Conservation (phyloP, 2,113 vertebrate species). For the Mus pahari region DNA sequence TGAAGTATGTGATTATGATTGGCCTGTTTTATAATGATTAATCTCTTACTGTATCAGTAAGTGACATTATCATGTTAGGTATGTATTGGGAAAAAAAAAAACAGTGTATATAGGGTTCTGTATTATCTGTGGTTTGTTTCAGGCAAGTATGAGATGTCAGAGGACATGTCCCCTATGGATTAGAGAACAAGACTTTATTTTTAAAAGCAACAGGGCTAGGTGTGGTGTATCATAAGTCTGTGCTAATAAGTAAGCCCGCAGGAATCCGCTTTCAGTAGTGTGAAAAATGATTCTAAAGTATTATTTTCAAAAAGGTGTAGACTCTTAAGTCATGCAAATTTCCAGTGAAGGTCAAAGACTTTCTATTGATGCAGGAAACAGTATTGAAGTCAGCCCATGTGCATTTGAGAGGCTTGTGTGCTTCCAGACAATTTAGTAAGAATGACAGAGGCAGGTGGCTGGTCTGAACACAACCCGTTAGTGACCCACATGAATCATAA, state of each 20-base stretch:
- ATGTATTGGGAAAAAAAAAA: background rate
- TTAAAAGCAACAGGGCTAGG: background rate
- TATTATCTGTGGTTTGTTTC: background rate
- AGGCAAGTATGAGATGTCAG: background rate
- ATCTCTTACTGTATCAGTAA: background rate
- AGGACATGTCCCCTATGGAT: background rate
- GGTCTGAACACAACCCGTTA: background rate
- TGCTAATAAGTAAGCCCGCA: background rate
- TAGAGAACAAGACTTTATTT: background rate
- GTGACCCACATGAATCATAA: background rate
- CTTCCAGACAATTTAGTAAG: conserved; percentile 21
- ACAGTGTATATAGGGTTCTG: background rate
- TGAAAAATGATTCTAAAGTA: conserved; percentile 37
- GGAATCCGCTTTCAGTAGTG: conserved; percentile 26
- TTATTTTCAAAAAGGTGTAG: conserved; percentile 47
- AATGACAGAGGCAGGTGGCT: background rate
- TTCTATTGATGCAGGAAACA: background rate
- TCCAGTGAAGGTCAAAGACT: conserved; percentile 27
- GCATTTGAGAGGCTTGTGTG: background rate
- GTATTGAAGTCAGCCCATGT: conserved; percentile 4
- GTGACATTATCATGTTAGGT: background rate
- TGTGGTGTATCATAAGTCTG: background rate
- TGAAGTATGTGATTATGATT: background rate
- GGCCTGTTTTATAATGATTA: background rate
- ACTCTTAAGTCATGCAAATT: conserved; percentile 41